phyloP scores from a whole-genome alignment of 2,888 invertebrate species.

The Drosophila rubida region DNA sequence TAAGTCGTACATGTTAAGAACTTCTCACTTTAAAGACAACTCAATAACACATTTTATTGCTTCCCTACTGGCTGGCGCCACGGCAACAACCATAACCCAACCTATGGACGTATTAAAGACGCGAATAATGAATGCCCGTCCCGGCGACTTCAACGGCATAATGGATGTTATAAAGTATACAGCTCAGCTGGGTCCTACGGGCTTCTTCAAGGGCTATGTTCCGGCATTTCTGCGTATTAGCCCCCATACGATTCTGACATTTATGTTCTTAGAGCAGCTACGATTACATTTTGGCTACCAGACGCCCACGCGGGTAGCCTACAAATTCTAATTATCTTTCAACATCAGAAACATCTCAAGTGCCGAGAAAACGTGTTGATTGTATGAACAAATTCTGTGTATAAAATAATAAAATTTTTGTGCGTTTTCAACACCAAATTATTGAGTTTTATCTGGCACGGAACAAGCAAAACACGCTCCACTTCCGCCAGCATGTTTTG shows the following conservation, averaged over 20 bases:
- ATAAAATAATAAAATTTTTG: neutral
- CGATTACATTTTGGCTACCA: conserved; percentile 89
- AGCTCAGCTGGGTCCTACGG: conserved; percentile 94
- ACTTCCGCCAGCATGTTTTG: conserved; percentile 29
- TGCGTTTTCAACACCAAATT: neutral
- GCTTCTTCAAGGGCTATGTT: conserved; percentile 97
- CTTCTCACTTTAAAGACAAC: conserved; percentile 92
- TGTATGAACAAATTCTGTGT: neutral
- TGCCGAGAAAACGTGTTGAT: neutral
- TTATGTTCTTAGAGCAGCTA: conserved; percentile 97
- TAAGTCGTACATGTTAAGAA: conserved; percentile 86
- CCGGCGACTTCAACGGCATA: conserved; percentile 93
- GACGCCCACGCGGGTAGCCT: neutral
- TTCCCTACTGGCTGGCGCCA: conserved; percentile 91
- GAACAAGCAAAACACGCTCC: conserved; percentile 18
- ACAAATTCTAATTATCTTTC: neutral
- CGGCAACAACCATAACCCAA: conserved; percentile 90
- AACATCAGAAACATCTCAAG: neutral
- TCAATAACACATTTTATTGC: conserved; percentile 94
- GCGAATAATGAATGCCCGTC: conserved; percentile 97
- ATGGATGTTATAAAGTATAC: conserved; percentile 91
- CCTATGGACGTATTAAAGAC: conserved; percentile 99
- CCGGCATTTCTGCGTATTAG: conserved; percentile 97
- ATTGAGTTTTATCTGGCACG: neutral
- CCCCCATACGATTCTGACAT: conserved; percentile 97